Evolutionary conservation across 2,113 vertebrate species (phyloP).

Genomic region (Chloroceryle aenea): DNA sequence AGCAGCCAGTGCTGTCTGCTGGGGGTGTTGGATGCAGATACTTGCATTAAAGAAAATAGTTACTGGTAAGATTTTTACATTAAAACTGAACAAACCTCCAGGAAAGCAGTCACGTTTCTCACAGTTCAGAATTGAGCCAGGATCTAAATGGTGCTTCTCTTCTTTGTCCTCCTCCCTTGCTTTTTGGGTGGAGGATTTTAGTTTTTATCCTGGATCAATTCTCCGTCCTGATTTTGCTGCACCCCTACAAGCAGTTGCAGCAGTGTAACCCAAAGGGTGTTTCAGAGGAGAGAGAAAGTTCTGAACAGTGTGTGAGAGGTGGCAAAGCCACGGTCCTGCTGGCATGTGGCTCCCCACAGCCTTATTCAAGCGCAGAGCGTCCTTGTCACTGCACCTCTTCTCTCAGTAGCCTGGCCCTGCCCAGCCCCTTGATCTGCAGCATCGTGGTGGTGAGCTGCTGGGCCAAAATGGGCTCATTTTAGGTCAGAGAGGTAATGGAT

Average conservation of each 20-base stretch:
- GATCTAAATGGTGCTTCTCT: neutral
- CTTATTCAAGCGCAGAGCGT: neutral
- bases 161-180: neutral
- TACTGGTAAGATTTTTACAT: too few species aligned
- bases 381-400: neutral
- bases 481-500: neutral
- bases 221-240: neutral
- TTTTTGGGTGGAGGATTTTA: neutral
- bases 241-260: neutral
- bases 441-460: neutral
- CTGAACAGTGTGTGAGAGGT: fast-evolving
- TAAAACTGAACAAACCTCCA: neutral
- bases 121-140: neutral
- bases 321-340: fast-evolving
- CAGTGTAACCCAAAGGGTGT: neutral
- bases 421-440: neutral
- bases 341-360: neutral
- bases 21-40: neutral
- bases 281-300: neutral
- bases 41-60: neutral
- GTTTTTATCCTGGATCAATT: neutral
- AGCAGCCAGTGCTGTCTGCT: neutral
- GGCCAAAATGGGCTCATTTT: neutral
- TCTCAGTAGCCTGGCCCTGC: neutral
- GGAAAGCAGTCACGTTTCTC: neutral